Base-by-base conservation (phyloP, 2,888 invertebrate species). In the Tetropium fuscum region DNA sequence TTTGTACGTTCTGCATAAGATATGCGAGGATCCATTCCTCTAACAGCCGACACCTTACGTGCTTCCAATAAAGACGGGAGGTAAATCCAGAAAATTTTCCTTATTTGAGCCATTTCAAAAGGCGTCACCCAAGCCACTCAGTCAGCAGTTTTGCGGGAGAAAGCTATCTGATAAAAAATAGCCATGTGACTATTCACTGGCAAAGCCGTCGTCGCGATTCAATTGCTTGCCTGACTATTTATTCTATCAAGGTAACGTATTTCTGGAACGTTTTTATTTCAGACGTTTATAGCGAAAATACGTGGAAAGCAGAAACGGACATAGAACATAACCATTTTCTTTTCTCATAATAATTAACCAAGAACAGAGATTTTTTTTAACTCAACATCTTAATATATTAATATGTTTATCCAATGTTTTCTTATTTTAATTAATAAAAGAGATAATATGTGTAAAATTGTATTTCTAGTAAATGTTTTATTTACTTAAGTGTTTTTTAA, bases 41-140 rank as follows among this genome's bases (percentile, higher is more conserved):
- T 68, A 71, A 69, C 68, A 69, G 64, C 68, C 67, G 66, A 68
- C 66, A 69, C 69, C 64, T 71, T 69, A 70, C 70, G 69, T 69
- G 72, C 67, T 63, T 67, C 64, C 66, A 67, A 71, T 70, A 70
- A 68, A 63, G 62, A 64, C 49, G 47, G 53, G 45, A 53, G 58
- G 61, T 54, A 61, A 72, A 72, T 68, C 66, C 56, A 45, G 59
- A 64, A 70, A 72, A 72, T 71, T 69, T 70, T 61, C 69, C 70
- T 70, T 71, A 71, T 72, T 70, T 71, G 68, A 54, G 64, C 61
- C 22, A 20, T 64, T 71, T 67, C 67, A 65, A 68, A 70, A 71
- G 66, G 68, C 69, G 69, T 68, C 67, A 59, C 63, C 60, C 57
- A 63, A 72, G 67, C 65, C 63, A 67, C 68, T 59, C 61, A 64